A percentile compares a stretch with the other conserved stretches of the same genome.
Conservation (phyloP, 2,113 vertebrate genomes). For the chimpanzee (Pan troglodytes) region NHGRI_mPanTro3-v2.1_pri NC_072410.2:35826001-35826500, state of each 20-base stretch:
- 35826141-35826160: not conserved
- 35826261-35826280: not conserved
- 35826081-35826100: not conserved
- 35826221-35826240: not conserved
- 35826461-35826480: not conserved
- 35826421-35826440: constrained; percentile 12
- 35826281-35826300: not conserved
- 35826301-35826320: not conserved
- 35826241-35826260: constrained; percentile 35
- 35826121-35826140: not conserved
- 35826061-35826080: not conserved
- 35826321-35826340: not conserved
- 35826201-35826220: not conserved
- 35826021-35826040: not conserved
- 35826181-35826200: constrained; percentile 16
- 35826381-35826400: not conserved
- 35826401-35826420: not conserved
- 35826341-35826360: not conserved
- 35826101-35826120: not conserved
- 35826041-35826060: not conserved
- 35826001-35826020: not conserved
- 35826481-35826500: not conserved
- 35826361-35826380: not conserved
- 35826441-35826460: not conserved
- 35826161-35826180: constrained; percentile 25